phyloP scores from a whole-genome alignment of 2,888 invertebrate genomes.

The Abrostola triplasia region DNA sequence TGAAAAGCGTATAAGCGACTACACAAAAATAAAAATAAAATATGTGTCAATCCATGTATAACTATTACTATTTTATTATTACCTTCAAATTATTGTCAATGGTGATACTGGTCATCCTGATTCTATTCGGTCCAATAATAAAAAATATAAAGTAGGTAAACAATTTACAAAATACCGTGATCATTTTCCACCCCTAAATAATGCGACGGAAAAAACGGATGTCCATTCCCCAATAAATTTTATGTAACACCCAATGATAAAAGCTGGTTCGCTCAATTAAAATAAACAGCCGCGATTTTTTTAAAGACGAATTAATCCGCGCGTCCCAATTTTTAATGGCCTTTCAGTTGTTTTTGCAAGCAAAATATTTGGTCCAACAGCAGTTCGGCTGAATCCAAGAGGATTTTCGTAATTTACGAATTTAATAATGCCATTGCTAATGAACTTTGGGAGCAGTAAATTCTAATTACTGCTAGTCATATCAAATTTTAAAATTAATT shows the following conservation, averaged over 20 bases:
- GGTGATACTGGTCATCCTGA: too few relatives aligned
- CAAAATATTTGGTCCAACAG: conserved; percentile 12
- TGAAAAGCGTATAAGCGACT: too few relatives aligned
- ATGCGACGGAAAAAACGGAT: conserved; percentile 3
- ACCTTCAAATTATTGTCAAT: too few relatives aligned
- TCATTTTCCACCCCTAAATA: not conserved
- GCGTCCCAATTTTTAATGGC: conserved; percentile 17
- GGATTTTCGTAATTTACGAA: conserved; percentile 1
- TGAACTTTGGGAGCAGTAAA: not conserved
- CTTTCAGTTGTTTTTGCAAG: not conserved
- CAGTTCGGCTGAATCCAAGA: not conserved
- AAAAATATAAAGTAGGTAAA: not conserved
- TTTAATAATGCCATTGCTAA: not conserved
- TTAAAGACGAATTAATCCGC: conserved; percentile 1
- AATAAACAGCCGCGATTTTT: conserved; percentile 32
- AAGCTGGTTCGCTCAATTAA: conserved; percentile 33
- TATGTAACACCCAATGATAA: conserved; percentile 29
- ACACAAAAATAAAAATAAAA: too few relatives aligned
- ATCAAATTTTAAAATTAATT: not conserved
- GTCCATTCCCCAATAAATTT: conserved; percentile 15
- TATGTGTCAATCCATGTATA: too few relatives aligned
- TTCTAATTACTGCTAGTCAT: not conserved
- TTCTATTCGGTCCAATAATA: too few relatives aligned
- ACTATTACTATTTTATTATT: too few relatives aligned
- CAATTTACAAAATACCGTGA: not conserved